Base-by-base conservation (phyloP, 2,113 vertebrate species). In the Cercopithecus mona region DNA sequence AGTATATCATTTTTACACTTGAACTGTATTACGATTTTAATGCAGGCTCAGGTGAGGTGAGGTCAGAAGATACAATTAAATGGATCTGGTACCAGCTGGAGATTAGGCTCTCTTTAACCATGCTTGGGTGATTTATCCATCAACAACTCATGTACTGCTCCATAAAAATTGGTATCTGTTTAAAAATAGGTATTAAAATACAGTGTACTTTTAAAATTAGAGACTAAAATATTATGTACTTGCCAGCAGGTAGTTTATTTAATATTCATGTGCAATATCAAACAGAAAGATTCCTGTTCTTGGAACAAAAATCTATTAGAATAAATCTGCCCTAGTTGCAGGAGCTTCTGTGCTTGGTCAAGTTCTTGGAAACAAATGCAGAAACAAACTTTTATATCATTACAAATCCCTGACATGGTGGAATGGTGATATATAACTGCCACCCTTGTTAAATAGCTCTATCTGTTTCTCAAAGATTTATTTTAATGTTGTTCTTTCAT, bases 1-100 rank as follows among this genome's bases (percentile, higher is more conserved):
- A 99, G 98, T 99, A 99, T 99, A 99, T 99, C 99, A 99, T 99
- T 99, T 99, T 99, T 99, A 99, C 99, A 99, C 99, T 99, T 99
- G 99, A 99, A 99, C 99, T 99, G 99, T 99, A 99, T 99, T 99
- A 99, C 99, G 99, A 99, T 99, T 99, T 99, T 99, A 99, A 99
- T 99, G 99, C 99, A 99, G 99, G 98, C 99, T 99, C 99, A 99
- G 99, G 99, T 99, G 99, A 99, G 99, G 98, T 94, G 98, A 99
- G 99, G 99, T 99, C 99, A 99, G 99, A 98, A 98, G 99, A 99
- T 99, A 99, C 99, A 99, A 99, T 99, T 99, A 99, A 99, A 99
- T 98, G 99, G 99, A 99, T 98, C 98, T 99, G 99, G 99, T 99
- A 99, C 99, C 99, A 99, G 99, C 99, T 99, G 99, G 99, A 99